phyloP scores from a whole-genome alignment of 2,113 vertebrate genomes.

The Rhabdomys dilectus region DNA sequence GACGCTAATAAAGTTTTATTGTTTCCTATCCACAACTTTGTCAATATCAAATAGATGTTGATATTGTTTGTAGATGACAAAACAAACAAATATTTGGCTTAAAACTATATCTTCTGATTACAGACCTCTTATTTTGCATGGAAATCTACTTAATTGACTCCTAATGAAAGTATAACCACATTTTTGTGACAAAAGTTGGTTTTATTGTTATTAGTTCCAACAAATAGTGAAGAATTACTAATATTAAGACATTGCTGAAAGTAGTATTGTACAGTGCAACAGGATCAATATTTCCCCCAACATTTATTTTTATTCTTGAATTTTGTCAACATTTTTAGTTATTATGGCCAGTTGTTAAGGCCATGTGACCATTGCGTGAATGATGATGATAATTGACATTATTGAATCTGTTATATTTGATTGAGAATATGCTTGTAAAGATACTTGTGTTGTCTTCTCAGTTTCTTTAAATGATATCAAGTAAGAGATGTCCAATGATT shows the following conservation, averaged over 20 bases:
- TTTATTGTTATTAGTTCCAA: not conserved
- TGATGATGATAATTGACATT: no score
- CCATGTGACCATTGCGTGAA: no score
- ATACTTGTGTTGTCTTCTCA: no score
- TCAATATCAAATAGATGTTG: not conserved
- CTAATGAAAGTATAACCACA: not conserved
- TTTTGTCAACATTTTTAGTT: not conserved
- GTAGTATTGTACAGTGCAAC: not conserved
- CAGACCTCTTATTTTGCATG: not conserved
- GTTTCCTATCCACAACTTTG: not conserved
- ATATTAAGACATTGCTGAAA: not conserved
- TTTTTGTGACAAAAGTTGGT: not conserved
- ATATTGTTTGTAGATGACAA: not conserved
- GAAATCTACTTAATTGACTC: not conserved
- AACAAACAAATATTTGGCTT: not conserved
- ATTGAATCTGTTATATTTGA: no score
- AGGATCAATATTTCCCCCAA: not conserved
- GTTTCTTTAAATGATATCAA: no score
- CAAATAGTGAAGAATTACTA: not conserved
- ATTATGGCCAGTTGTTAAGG: no score
- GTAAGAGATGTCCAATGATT: no score
- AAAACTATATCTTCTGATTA: not conserved
- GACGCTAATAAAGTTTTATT: not conserved
- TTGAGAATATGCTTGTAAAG: no score
- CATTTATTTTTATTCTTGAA: not conserved